Percentiles rank a stretch among this genome's conserved stretches.
Conservation (phyloP, 1,140 invertebrate species). For the Galendromus occidentalis region DNA sequence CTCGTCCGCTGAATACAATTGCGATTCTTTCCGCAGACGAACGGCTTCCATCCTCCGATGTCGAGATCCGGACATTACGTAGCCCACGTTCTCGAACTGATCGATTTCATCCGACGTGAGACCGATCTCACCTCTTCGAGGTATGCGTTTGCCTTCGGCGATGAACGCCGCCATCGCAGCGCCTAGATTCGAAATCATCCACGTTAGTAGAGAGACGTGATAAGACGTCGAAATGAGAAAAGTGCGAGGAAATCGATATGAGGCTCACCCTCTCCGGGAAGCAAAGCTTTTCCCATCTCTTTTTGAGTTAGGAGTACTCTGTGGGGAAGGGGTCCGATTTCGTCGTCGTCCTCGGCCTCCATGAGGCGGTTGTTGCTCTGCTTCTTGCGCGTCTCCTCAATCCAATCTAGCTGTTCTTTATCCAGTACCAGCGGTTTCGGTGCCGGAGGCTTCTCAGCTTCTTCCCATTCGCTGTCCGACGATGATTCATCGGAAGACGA, state of each 20-base stretch:
- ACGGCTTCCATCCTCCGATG: conserved; percentile 99
- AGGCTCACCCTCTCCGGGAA: conserved; percentile 70
- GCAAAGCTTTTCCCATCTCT: conserved; percentile 55
- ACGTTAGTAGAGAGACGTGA: too few relatives aligned
- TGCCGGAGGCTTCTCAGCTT: neutral
- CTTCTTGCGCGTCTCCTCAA: neutral
- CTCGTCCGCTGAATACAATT: conserved; percentile 98
- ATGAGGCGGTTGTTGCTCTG: too few relatives aligned
- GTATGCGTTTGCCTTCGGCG: conserved; percentile 94
- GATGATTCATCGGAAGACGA: neutral
- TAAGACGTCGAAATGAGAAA: too few relatives aligned
- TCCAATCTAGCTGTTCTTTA: conserved; percentile 8
- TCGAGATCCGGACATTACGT: conserved; percentile 85
- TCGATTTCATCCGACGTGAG: conserved; percentile 88
- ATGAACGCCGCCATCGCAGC: conserved; percentile 96
- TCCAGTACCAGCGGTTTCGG: too few relatives aligned
- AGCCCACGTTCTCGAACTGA: conserved; percentile 75
- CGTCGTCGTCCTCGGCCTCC: conserved; percentile 18
- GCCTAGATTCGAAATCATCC: too few relatives aligned
- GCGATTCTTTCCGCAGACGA: conserved; percentile 95
- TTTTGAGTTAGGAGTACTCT: conserved; percentile 21
- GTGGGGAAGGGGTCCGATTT: conserved; percentile 20
- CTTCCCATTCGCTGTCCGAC: neutral
- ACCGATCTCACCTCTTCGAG: conserved; percentile 92
- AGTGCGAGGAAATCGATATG: too few relatives aligned